These are phyloP conservation scores for Leucophenga maculata DNA, from an alignment of 2,888 invertebrate genomes.

Conservation along the genomic window DNA sequence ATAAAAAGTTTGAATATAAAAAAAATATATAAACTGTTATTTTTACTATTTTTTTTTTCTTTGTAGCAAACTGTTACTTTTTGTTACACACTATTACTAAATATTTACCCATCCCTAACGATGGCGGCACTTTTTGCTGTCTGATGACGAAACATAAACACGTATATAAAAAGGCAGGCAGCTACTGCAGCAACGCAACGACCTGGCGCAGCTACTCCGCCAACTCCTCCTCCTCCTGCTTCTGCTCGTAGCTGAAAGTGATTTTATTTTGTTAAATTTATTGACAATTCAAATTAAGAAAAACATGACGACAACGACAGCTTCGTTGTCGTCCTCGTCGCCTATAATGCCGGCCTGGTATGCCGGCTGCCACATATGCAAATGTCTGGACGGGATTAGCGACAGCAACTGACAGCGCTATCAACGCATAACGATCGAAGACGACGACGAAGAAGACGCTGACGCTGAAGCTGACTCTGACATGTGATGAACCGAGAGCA, in stretches of 20 bases:
- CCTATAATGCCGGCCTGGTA: not conserved
- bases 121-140: too few relatives aligned
- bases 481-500: slow-evolving; percentile 3
- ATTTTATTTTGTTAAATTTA: slow-evolving; percentile 27
- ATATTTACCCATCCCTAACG: too few relatives aligned
- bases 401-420: slow-evolving; percentile 8
- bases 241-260: too few relatives aligned
- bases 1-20: too few relatives aligned
- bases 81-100: too few relatives aligned
- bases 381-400: slow-evolving; percentile 22
- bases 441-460: not conserved
- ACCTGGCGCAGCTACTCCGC: slow-evolving; percentile 6
- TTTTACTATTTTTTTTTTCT: too few relatives aligned
- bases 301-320: slow-evolving; percentile 13
- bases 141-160: too few relatives aligned
- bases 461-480: not conserved
- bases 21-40: too few relatives aligned
- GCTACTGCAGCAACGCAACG: slow-evolving; percentile 2
- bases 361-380: slow-evolving; percentile 4
- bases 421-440: slow-evolving; percentile 24
- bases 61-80: too few relatives aligned
- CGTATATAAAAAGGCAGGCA: too few relatives aligned
- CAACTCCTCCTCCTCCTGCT: too few relatives aligned
- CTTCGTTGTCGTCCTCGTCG: not conserved
- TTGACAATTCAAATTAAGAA: slow-evolving; percentile 32